Evolutionary conservation across 30 jellyfish, hydroid and myxozoan genomes (phyloP).

Genomic region (Sanderia malayensis): DNA sequence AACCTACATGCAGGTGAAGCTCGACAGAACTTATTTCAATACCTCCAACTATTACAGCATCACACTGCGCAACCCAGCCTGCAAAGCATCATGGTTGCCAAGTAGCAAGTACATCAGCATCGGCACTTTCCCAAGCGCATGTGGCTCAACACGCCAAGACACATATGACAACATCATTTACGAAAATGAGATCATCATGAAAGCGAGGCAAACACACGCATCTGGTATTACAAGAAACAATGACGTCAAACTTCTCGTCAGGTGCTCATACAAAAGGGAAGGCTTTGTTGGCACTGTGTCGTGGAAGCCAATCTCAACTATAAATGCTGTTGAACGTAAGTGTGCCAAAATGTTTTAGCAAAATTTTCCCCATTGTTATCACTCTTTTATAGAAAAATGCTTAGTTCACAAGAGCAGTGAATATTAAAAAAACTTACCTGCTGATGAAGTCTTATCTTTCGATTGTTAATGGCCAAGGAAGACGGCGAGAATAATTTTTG

Average conservation of each 20-base stretch:
- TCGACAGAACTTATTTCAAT: constrained; percentile 18
- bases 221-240: background rate
- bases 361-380: no score
- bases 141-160: constrained; percentile 36
- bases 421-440: no score
- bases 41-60: constrained; percentile 22
- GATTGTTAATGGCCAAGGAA: no score
- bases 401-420: no score
- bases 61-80: constrained; percentile 23
- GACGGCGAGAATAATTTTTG: no score
- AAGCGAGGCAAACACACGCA: background rate
- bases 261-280: constrained; percentile 3
- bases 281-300: constrained; percentile 5
- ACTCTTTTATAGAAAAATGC: no score
- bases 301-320: background rate
- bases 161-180: constrained; percentile 12
- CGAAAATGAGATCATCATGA: constrained; percentile 32
- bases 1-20: constrained; percentile 36
- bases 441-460: no score
- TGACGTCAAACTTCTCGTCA: background rate
- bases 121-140: constrained; percentile 34
- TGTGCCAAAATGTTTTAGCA: no score
- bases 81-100: constrained; percentile 16
- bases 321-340: background rate
- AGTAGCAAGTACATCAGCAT: constrained; percentile 1